These are phyloP conservation scores for Sylvilagus bachmani DNA, from an alignment of 2,113 vertebrate species.

Conservation along the genomic window DNA sequence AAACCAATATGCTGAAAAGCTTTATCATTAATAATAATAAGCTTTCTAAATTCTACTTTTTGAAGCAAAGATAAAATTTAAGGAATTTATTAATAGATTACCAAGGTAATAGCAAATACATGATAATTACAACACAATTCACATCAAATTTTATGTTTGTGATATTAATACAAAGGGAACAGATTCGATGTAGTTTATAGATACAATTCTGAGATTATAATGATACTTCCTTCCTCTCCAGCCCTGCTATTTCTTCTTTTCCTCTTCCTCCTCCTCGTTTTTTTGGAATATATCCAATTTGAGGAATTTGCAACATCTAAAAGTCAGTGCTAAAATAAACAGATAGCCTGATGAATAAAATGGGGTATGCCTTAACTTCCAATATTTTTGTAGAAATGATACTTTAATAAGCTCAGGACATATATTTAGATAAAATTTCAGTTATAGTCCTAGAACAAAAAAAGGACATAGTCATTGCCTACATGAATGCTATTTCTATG, in stretches of 20 bases:
- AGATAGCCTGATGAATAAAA: background rate
- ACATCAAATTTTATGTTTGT: too few relatives aligned
- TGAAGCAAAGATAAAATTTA: too few relatives aligned
- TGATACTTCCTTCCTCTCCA: too few relatives aligned
- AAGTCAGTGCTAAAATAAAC: slow-evolving; percentile 20
- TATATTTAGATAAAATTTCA: slow-evolving; percentile 24
- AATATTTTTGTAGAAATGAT: slow-evolving; percentile 33
- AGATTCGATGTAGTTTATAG: too few relatives aligned
- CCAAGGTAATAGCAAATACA: too few relatives aligned
- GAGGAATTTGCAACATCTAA: background rate
- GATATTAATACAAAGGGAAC: too few relatives aligned
- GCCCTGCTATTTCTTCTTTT: too few relatives aligned
- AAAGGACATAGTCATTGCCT: background rate
- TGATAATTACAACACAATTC: too few relatives aligned
- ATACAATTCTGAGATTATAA: too few relatives aligned
- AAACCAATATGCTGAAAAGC: background rate
- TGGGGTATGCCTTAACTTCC: background rate
- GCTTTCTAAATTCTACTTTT: background rate
- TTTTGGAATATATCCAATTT: background rate
- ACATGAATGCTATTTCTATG: background rate
- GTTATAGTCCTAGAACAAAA: background rate
- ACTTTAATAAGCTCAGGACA: background rate
- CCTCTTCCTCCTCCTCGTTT: too few relatives aligned
- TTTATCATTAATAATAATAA: slow-evolving; percentile 29
- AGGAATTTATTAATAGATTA: too few relatives aligned